Evolutionary conservation across 2,113 vertebrate species (phyloP), one percentile per base, ranked within the genome.

Genomic region (Oryzias javanicus): DNA sequence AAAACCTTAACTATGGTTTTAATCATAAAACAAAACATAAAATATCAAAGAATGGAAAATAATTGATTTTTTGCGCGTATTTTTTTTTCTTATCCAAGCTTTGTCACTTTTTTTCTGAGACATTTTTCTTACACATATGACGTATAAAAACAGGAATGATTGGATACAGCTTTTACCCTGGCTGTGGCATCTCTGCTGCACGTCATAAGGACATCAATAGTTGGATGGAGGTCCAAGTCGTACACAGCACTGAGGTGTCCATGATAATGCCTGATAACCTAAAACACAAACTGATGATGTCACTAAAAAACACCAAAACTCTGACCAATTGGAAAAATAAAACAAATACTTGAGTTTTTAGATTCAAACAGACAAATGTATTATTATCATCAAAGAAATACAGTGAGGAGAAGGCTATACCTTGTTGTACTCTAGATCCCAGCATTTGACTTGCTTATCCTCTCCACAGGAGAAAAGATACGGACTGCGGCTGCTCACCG

Each of bases 371-470:
- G 5, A 25, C 25, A n/a, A n/a, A n/a, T n/a, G n/a, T n/a, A 22
- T 22, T 22, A 22, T 22, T 22, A 22, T 22, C 22, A 6, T 14
- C 2, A 12, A 1, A 35, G 35, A 35, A 12, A 19, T 5, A 25
- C 4, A 16, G 24, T 56, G 18, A 27, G 54, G 13, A 22, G 1
- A 8, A 16, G 0, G 3, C 0, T 40, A 29, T 69, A 97, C 97
- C 92, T 99, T 98, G 82, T 99, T 98, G 73, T 99, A 98, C 76
- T 99, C 96, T 53, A 98, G 93, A 85, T 99, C 97, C 97, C 97
- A 99, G 83, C 97, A 99, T 60, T 98, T 99, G 76, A 98, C 96
- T 60, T 98, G 97, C 61, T 98, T 98, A 89, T 99, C 97, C 80
- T 99, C 97, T 49, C 97, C 97, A 74, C 97, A 99, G 57, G 97